Conservation (phyloP, 2,113 vertebrate genomes). For the Ondatra zibethicus region DNA sequence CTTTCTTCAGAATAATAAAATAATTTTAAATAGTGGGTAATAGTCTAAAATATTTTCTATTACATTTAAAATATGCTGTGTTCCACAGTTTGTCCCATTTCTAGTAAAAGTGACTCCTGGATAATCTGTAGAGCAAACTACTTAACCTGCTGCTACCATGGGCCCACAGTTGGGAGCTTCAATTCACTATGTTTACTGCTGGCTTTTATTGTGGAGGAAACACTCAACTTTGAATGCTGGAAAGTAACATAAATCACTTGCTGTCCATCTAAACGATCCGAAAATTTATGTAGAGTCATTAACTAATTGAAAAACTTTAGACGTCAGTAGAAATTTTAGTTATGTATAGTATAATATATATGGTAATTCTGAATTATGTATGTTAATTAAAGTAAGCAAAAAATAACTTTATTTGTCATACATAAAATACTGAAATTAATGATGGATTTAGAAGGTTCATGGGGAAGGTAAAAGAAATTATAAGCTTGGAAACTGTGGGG, state of each 20-base stretch:
- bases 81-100: background rate
- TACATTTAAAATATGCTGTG: background rate
- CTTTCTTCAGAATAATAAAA: background rate
- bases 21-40: background rate
- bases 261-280: background rate
- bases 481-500: background rate
- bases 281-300: background rate
- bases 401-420: background rate
- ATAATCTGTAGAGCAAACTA: background rate
- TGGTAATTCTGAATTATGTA: constrained; percentile 3
- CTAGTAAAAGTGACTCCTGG: background rate
- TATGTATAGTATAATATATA: background rate
- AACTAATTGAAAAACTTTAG: background rate
- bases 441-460: background rate
- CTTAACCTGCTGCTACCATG: background rate
- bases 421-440: background rate
- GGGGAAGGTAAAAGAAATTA: background rate
- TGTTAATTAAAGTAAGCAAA: background rate
- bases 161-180: background rate
- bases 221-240: background rate
- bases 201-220: background rate
- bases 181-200: background rate
- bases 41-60: background rate
- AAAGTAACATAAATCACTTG: background rate
- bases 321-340: background rate